Conservation (phyloP, 2,797 vertebrate species). For the Microhierax caerulescens region DNA sequence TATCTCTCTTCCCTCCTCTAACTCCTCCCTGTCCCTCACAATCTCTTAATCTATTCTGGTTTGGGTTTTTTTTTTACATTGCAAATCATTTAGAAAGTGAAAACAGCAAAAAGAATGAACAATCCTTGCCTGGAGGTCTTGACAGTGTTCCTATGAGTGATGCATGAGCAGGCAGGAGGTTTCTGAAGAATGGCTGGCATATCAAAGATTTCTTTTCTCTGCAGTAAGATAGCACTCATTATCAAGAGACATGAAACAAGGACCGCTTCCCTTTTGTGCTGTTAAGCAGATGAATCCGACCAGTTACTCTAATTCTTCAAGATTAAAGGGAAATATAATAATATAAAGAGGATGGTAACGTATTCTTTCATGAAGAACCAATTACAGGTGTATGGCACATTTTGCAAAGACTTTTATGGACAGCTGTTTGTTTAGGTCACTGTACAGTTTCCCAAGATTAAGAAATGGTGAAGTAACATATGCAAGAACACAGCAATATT, state of each 20-base stretch:
- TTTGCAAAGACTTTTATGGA: not conserved
- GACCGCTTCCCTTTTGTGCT: not conserved
- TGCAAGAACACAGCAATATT: not conserved
- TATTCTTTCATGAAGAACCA: not conserved
- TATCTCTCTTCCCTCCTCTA: not conserved
- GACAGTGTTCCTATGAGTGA: not conserved
- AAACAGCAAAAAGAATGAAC: not conserved
- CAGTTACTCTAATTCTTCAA: not conserved
- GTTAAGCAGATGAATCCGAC: not conserved
- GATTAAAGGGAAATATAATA: not conserved
- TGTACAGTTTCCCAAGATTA: not conserved
- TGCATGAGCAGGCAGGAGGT: not conserved
- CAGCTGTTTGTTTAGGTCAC: not conserved
- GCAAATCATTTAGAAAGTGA: not conserved
- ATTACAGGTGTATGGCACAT: not conserved
- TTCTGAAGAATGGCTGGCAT: not conserved
- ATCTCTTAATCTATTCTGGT: not conserved
- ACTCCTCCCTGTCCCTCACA: not conserved
- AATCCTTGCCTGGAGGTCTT: not conserved
- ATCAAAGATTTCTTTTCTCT: not conserved
- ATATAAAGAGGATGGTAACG: not conserved
- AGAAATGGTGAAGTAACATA: not conserved
- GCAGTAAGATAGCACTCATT: not conserved
- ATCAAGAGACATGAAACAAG: not conserved
- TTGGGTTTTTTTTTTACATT: conserved; percentile 11